Evolutionary conservation across 2,797 vertebrate genomes (phyloP).

Genomic region (Glossophaga mutica): DNA sequence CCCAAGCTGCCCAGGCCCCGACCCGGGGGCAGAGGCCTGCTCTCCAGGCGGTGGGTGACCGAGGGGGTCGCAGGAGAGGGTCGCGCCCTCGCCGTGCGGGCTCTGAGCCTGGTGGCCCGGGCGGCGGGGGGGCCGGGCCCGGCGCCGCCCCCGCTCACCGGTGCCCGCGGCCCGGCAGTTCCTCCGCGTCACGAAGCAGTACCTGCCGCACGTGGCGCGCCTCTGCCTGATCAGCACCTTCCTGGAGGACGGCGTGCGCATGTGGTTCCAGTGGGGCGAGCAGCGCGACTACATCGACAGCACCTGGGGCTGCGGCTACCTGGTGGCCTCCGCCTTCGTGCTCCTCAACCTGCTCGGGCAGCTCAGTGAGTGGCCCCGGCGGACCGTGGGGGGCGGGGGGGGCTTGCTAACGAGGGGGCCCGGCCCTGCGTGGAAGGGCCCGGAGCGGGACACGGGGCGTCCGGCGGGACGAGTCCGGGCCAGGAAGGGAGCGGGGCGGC

Average conservation of each 20-base stretch:
- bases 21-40: fast-evolving
- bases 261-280: slow-evolving; percentile 99
- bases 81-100: fast-evolving
- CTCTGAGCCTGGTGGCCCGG: background rate
- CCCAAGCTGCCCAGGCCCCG: background rate
- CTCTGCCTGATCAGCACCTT: slow-evolving; percentile 98
- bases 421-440: background rate
- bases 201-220: slow-evolving; percentile 94
- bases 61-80: fast-evolving
- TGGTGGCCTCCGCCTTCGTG: slow-evolving; percentile 95
- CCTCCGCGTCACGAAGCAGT: slow-evolving; percentile 96
- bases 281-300: slow-evolving; percentile 97
- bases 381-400: too few species aligned
- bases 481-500: too few species aligned
- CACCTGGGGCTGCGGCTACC: slow-evolving; percentile 96
- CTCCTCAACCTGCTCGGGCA: slow-evolving; percentile 96
- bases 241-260: slow-evolving; percentile 97
- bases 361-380: slow-evolving; percentile 91
- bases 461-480: background rate
- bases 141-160: background rate
- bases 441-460: background rate
- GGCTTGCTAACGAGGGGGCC: background rate
- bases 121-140: background rate
- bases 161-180: slow-evolving; percentile 83
- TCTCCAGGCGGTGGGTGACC: too few species aligned